A percentile compares a stretch with the other conserved stretches of the same genome.
phyloP scores from a whole-genome alignment of 2,797 vertebrate species.

The Neosilurus mollespiculum region DNA sequence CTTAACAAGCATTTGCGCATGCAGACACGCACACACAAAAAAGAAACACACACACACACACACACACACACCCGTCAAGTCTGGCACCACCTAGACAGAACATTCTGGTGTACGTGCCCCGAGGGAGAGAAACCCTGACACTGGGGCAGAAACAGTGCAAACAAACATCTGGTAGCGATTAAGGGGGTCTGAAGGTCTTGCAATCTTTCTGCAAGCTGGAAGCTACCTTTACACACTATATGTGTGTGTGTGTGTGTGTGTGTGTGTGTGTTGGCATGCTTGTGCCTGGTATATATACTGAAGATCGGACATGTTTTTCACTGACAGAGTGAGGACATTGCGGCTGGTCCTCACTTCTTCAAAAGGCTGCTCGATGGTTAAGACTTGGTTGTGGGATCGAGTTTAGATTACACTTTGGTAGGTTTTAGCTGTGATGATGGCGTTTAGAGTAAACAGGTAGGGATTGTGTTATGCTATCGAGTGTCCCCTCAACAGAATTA shows the following conservation, averaged over 20 bases:
- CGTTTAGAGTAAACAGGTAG: too few relatives aligned
- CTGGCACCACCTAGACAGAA: constrained; percentile 15
- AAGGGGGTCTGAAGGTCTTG: constrained; percentile 2
- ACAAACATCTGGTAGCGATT: constrained; percentile 33
- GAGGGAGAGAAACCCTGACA: background rate
- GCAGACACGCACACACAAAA: background rate
- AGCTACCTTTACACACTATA: background rate
- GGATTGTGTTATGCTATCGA: too few relatives aligned
- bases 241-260: constrained; percentile 1
- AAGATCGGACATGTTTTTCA: too few relatives aligned
- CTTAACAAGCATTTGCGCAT: background rate
- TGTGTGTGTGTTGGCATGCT: background rate
- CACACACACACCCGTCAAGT: background rate
- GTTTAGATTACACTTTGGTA: too few relatives aligned
- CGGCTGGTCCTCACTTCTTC: too few relatives aligned
- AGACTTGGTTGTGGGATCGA: too few relatives aligned
- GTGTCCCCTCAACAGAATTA: too few relatives aligned
- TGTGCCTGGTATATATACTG: too few relatives aligned
- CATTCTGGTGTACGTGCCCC: constrained; percentile 7
- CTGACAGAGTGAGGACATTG: too few relatives aligned
- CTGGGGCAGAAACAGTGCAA: constrained; percentile 27
- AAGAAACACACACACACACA: constrained; percentile 9
- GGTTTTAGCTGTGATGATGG: too few relatives aligned
- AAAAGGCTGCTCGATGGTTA: too few relatives aligned
- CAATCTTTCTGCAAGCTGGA: constrained; percentile 11